Evolutionary conservation across 2,113 vertebrate genomes (phyloP).

Genomic region (Corythaixoides concolor): DNA sequence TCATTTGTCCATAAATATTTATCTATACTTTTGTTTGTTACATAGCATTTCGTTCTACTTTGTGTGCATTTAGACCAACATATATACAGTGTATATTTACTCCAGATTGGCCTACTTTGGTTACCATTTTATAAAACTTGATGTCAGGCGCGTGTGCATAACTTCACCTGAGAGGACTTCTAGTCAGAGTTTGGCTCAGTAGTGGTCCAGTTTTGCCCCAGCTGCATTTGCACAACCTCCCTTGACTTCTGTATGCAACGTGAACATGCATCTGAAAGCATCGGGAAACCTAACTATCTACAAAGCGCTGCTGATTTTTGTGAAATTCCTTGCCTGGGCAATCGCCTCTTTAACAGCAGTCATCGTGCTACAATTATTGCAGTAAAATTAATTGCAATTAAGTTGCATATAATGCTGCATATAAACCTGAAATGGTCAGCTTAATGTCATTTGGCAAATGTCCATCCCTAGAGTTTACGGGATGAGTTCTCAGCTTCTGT

Average conservation of each 20-base stretch:
- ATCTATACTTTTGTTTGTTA: neutral
- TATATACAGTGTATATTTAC: neutral
- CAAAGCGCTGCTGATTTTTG: neutral
- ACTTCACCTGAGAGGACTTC: neutral
- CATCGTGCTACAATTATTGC: neutral
- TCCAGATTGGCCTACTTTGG: neutral
- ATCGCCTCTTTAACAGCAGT: neutral
- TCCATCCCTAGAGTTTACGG: neutral
- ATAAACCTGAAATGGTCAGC: neutral
- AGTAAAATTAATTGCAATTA: conserved; percentile 27
- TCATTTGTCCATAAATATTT: neutral
- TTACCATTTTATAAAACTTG: neutral
- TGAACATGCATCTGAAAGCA: neutral
- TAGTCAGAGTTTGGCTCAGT: neutral
- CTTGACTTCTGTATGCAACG: neutral
- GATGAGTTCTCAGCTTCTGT: neutral
- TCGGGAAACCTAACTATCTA: neutral
- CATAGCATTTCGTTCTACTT: conserved; percentile 7
- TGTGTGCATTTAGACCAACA: neutral
- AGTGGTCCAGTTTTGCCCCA: conserved; percentile 8
- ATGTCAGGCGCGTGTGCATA: neutral
- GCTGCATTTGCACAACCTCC: neutral
- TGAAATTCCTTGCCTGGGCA: neutral
- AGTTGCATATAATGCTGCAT: conserved; percentile 2
- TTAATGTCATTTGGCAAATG: conserved; percentile 13